Evolutionary conservation across 1,140 invertebrate genomes (phyloP).

Genomic region (Lutraria rhynchaena): DNA sequence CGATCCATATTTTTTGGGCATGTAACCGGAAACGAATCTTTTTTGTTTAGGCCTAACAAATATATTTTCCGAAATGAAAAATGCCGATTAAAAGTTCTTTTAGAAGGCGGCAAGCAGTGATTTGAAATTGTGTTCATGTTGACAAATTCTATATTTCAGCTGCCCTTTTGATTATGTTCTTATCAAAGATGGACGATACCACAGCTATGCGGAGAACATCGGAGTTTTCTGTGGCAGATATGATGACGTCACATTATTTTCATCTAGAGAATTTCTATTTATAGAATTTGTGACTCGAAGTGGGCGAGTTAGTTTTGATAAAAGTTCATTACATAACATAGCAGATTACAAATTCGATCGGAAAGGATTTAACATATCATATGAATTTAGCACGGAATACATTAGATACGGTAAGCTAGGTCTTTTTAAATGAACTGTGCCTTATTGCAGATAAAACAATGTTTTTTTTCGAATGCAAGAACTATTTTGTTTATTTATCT

Average conservation of each 20-base stretch:
- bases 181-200: slow-evolving; percentile 96
- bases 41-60: too few species aligned
- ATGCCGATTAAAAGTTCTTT: too few species aligned
- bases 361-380: slow-evolving; percentile 79
- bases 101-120: too few species aligned
- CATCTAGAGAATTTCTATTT: slow-evolving; percentile 93
- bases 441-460: too few species aligned
- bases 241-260: slow-evolving; percentile 97
- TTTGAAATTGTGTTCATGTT: too few species aligned
- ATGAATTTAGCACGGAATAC: slow-evolving; percentile 74
- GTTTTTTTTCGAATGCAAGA: too few species aligned
- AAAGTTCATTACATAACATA: slow-evolving; percentile 65
- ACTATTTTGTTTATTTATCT: too few species aligned
- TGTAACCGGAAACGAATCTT: too few species aligned
- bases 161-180: slow-evolving; percentile 99
- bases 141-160: too few species aligned
- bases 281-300: slow-evolving; percentile 84
- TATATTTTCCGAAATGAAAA: too few species aligned
- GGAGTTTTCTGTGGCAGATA: slow-evolving; percentile 98
- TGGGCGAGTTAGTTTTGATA: slow-evolving; percentile 71
- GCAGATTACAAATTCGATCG: slow-evolving; percentile 76
- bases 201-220: slow-evolving; percentile 92
- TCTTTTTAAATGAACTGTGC: too few species aligned
- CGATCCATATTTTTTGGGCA: too few species aligned
- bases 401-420: slow-evolving; percentile 77